A percentile compares a stretch with the other conserved stretches of the same genome.
phyloP scores from a whole-genome alignment of 1,140 invertebrate genomes.

The Drosophila tropicalis region DNA sequence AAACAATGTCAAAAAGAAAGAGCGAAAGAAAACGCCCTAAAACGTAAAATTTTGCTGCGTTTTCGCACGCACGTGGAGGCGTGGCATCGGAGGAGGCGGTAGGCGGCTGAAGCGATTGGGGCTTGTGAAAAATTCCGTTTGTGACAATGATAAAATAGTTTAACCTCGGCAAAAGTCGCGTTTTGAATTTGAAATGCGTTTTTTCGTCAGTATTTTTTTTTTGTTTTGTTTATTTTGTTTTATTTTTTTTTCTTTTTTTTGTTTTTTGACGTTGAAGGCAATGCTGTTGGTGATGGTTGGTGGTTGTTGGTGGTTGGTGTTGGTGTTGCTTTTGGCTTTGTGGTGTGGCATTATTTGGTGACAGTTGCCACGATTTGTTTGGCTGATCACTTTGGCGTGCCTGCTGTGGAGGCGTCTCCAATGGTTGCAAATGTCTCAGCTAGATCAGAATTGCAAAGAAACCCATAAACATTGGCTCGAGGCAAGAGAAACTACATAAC shows the following conservation, averaged over 20 bases:
- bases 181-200: constrained; percentile 80
- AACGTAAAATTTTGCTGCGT: constrained; percentile 75
- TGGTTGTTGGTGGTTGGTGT: constrained; percentile 6
- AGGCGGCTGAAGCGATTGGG: constrained; percentile 56
- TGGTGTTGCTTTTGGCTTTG: neutral
- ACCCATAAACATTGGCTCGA: too few relatives aligned
- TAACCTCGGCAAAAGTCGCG: constrained; percentile 78
- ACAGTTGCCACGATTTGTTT: constrained; percentile 9
- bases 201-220: constrained; percentile 58
- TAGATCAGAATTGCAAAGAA: too few relatives aligned
- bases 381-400: neutral
- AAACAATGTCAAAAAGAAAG: constrained; percentile 39
- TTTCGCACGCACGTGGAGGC: constrained; percentile 69
- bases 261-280: neutral
- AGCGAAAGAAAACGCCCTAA: constrained; percentile 78
- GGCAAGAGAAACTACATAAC: neutral
- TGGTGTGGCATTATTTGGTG: constrained; percentile 5
- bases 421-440: neutral
- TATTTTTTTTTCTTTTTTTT: neutral
- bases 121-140: constrained; percentile 81
- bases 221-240: constrained; percentile 60
- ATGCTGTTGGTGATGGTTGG: neutral
- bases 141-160: constrained; percentile 82
- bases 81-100: constrained; percentile 20
- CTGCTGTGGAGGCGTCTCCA: neutral